Percentiles rank a stretch among this genome's conserved stretches.
Evolutionary conservation across 2,797 vertebrate species (phyloP).

Genomic region (Adelosebastes latens): DNA sequence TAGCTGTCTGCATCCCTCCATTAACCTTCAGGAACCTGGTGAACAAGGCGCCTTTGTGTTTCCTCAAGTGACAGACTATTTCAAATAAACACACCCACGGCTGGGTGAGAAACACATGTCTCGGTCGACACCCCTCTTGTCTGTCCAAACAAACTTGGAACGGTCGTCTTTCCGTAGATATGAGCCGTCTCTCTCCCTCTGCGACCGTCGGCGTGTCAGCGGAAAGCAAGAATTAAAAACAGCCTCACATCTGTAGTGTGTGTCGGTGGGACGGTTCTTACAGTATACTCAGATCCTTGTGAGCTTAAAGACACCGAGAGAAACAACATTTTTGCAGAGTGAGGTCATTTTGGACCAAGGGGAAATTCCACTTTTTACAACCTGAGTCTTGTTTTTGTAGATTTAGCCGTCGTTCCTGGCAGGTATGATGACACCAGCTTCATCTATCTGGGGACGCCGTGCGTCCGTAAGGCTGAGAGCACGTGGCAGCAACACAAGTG

Average conservation of each 20-base stretch:
- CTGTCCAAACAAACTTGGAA: constrained; percentile 62
- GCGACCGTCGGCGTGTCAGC: neutral
- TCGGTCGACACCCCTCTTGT: constrained; percentile 32
- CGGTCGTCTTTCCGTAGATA: neutral
- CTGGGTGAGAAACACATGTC: constrained; percentile 51
- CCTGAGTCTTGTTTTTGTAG: constrained; percentile 16
- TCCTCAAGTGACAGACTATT: constrained; percentile 48
- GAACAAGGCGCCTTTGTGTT: constrained; percentile 59
- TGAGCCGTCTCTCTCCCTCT: neutral
- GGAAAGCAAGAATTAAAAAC: constrained; percentile 35
- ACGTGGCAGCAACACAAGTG: neutral
- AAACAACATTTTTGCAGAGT: constrained; percentile 32
- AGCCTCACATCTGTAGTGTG: constrained; percentile 24
- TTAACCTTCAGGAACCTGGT: constrained; percentile 10
- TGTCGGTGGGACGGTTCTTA: constrained; percentile 5
- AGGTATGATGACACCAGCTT: neutral
- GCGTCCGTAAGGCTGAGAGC: neutral
- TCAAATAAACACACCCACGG: constrained; percentile 64
- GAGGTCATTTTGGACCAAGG: constrained; percentile 30
- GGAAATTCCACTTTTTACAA: constrained; percentile 18
- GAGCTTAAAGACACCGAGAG: constrained; percentile 3
- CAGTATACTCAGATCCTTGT: neutral
- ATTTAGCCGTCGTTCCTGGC: neutral
- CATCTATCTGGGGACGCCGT: neutral
- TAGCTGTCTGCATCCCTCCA: neutral